phyloP scores from a whole-genome alignment of 2,888 invertebrate genomes.

The Geotrupes spiniger region DNA sequence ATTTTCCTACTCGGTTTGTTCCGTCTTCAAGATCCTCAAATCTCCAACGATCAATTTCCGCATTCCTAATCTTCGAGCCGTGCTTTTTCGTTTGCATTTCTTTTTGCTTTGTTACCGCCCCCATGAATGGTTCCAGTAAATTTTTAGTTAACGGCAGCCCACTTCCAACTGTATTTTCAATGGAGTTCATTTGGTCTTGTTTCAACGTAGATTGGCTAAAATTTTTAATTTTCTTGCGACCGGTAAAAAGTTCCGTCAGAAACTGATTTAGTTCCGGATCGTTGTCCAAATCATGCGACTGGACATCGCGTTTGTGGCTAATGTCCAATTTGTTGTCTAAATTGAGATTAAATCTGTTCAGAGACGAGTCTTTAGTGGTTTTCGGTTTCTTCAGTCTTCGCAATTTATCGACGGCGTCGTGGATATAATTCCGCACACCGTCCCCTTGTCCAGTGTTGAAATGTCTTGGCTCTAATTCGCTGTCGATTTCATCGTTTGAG shows the following conservation, averaged over 20 bases:
- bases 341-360: too few relatives aligned
- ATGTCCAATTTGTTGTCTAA: too few relatives aligned
- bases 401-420: neutral
- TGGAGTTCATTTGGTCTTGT: neutral
- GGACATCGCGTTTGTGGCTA: constrained; percentile 2
- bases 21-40: too few relatives aligned
- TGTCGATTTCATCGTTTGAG: neutral
- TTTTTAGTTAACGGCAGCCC: constrained; percentile 24
- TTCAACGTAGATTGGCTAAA: neutral
- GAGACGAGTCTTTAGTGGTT: neutral
- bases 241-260: constrained; percentile 1
- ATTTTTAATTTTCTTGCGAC: neutral
- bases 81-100: constrained; percentile 1
- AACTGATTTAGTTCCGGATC: neutral
- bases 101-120: constrained; percentile 6
- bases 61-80: neutral
- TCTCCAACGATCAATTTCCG: too few relatives aligned
- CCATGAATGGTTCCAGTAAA: constrained; percentile 33
- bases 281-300: neutral
- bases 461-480: neutral
- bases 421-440: neutral
- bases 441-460: too few relatives aligned
- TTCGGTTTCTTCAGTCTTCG: neutral
- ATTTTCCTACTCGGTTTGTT: neutral
- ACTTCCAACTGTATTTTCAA: constrained; percentile 12